Evolutionary conservation across 2,888 invertebrate species (phyloP), one percentile per base, ranked within the genome.

Genomic region (Xanthia icteritia): DNA sequence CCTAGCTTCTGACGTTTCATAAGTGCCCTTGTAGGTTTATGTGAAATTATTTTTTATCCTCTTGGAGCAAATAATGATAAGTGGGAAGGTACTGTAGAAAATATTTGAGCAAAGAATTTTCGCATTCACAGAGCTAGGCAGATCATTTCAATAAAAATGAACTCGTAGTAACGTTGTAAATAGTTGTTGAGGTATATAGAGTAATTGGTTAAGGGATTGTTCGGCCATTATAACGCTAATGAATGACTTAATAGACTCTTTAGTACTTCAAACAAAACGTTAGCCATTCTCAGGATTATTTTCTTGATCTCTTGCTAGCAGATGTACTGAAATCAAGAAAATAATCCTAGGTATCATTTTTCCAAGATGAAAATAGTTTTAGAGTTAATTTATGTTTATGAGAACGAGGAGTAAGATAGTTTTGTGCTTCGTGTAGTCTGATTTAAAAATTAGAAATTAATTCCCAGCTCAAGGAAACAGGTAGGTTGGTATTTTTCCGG

Each of bases 211-310:
- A 72, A 54, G 65, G 72, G 45, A 70, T 76, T 81, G 51, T 81
- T 58, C 51, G 39, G 36, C 36, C 42, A 82, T 82, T 64, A 85
- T 81, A 86, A 83, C 66, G 27, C 63, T 64, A 83, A 84, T 77
- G 48, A 86, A 76, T 74, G 66, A 56, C 64, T 82, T 79, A 39
- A 76, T 70, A 68, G 58, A 61, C 54, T 65, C 51, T 31, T 77
- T 64, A 67, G 31, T 70, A 70, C 63, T 75, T 80, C 61, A 77
- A 80, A 79, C 58, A 48, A 56, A 81, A 72, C 42, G 39, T n/a
- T 48, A 81, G 13, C 23, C 15, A 54, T 69, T 39, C 42, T 20
- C 51, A 42, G 9, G 42, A 42, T 11, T 42, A 42, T 42, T 42
- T 42, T 42, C 39, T 42, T 42, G 39, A 42, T 42, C 9, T 42